These are phyloP conservation scores for Cactoblastis cactorum DNA, from an alignment of 2,888 invertebrate species.

Conservation along the genomic window DNA sequence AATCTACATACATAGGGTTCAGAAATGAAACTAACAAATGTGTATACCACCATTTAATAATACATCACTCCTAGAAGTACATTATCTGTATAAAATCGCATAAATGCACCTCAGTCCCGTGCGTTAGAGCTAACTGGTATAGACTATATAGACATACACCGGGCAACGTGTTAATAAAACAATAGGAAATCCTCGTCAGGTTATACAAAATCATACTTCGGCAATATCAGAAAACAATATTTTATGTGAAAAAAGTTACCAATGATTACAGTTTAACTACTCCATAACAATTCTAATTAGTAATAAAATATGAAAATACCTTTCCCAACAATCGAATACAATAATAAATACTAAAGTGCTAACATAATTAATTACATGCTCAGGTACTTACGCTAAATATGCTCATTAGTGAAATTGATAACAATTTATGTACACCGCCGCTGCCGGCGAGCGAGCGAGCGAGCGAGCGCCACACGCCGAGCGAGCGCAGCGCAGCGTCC, in stretches of 20 bases:
- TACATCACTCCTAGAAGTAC: slow-evolving; percentile 25
- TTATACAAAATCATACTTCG: too few species aligned
- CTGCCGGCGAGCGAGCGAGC: too few species aligned
- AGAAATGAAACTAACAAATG: slow-evolving; percentile 24
- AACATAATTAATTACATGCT: slow-evolving; percentile 23
- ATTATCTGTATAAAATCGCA: slow-evolving; percentile 23
- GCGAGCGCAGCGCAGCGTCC: background rate
- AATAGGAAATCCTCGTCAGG: too few species aligned
- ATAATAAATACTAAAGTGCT: slow-evolving; percentile 19
- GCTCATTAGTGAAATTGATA: slow-evolving; percentile 16
- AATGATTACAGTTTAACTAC: too few species aligned
- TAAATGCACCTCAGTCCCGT: slow-evolving; percentile 41
- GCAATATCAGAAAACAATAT: too few species aligned
- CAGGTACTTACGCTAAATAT: slow-evolving; percentile 54
- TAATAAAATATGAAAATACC: background rate
- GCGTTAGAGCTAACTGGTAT: slow-evolving; percentile 29
- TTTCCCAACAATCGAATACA: background rate
- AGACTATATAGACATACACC: slow-evolving; percentile 11
- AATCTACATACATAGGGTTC: background rate
- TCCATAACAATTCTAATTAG: background rate
- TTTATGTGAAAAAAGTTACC: too few species aligned
- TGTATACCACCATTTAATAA: slow-evolving; percentile 35
- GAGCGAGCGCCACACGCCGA: background rate
- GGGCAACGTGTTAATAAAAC: too few species aligned
- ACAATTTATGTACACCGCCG: slow-evolving; percentile 21